These are phyloP conservation scores for Tipula unca DNA, from an alignment of 2,888 invertebrate species.

Conservation along the genomic window DNA sequence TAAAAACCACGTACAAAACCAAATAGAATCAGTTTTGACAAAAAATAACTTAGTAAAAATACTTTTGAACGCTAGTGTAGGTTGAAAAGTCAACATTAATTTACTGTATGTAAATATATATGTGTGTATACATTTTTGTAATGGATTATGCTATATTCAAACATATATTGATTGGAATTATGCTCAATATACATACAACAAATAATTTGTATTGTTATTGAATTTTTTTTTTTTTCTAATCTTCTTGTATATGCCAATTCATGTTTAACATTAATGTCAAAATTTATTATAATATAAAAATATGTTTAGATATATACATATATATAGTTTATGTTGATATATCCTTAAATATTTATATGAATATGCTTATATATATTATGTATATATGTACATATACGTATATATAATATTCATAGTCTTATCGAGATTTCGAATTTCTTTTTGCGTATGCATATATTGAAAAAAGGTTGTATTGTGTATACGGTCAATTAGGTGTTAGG, in stretches of 20 bases:
- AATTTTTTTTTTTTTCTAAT: not conserved
- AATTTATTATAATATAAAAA: not conserved
- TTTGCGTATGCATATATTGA: not conserved
- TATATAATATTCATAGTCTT: not conserved
- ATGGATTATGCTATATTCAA: not conserved
- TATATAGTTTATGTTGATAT: not conserved
- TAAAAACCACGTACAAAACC: no score
- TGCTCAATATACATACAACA: not conserved
- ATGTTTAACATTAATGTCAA: not conserved
- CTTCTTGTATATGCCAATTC: not conserved
- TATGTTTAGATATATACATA: not conserved
- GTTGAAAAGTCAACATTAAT: not conserved
- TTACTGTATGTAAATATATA: not conserved
- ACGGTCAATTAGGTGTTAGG: not conserved
- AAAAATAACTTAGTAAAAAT: no score
- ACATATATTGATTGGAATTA: not conserved
- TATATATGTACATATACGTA: not conserved
- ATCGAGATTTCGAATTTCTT: not conserved
- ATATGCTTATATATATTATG: not conserved
- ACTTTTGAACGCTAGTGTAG: no score
- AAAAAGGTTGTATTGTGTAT: not conserved
- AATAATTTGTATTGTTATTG: not conserved
- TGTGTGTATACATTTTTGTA: not conserved
- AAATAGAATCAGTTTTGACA: no score
- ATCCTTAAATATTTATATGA: not conserved